A percentile compares a stretch with the other conserved stretches of the same genome.
These are phyloP conservation scores for Peromyscus melanophrys DNA, from an alignment of 2,797 vertebrate genomes.

Conservation along the genomic window DNA sequence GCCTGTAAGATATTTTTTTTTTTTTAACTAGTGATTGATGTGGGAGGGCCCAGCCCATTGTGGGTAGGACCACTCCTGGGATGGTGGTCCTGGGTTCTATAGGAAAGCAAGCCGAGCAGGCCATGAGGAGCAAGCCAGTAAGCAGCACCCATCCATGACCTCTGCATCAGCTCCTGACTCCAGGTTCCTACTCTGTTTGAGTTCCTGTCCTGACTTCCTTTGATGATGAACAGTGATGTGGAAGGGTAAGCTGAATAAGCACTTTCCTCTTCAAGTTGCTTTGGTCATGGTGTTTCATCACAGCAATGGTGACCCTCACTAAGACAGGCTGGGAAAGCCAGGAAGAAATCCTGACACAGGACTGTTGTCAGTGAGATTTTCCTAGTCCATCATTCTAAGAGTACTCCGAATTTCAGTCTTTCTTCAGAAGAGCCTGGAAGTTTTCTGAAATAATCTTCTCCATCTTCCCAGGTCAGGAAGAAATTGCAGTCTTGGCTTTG, in stretches of 20 bases:
- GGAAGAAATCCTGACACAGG: neutral
- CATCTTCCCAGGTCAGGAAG: neutral
- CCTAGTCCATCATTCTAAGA: neutral
- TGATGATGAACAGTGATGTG: neutral
- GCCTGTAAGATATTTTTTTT: neutral
- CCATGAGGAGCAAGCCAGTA: neutral
- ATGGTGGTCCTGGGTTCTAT: neutral
- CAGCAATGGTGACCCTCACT: neutral
- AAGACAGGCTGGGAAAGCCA: neutral
- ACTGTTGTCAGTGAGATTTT: neutral
- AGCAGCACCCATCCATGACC: neutral
- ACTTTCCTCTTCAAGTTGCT: neutral
- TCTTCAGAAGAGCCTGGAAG: neutral
- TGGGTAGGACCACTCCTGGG: neutral
- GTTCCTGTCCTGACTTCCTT: neutral
- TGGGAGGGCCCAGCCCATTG: no score
- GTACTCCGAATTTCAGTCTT: neutral
- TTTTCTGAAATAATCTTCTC: neutral
- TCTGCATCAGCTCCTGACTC: neutral
- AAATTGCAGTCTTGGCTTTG: neutral
- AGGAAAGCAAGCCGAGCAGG: no score
- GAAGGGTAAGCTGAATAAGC: neutral
- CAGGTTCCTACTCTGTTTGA: neutral
- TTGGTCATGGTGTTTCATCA: neutral
- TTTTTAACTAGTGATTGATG: neutral